Evolutionary conservation across 2,797 vertebrate species (phyloP).

Genomic region (Lophotriccus pileatus): DNA sequence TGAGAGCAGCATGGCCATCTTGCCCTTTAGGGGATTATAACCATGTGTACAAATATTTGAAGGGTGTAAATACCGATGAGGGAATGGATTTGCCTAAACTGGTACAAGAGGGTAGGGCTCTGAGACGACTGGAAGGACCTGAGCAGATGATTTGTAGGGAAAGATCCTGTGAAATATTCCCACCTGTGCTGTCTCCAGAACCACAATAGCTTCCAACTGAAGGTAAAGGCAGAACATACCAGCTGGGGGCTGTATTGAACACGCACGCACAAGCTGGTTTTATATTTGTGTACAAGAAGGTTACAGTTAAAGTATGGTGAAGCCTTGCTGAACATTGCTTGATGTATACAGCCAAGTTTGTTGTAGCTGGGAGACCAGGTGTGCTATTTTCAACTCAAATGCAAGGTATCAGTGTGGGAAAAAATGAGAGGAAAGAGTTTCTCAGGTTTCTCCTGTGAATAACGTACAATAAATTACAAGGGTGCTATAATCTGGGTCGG

Average conservation of each 20-base stretch:
- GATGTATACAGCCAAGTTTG: not conserved
- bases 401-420: not conserved
- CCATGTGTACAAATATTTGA: not conserved
- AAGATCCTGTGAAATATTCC: not conserved
- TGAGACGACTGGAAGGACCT: not conserved
- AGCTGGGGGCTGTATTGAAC: not conserved
- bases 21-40: not conserved
- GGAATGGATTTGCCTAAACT: not conserved
- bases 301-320: not conserved
- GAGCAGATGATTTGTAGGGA: not conserved
- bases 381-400: not conserved
- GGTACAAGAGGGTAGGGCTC: not conserved
- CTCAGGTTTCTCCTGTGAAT: not conserved
- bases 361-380: not conserved
- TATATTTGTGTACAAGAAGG: not conserved
- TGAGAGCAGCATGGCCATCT: not conserved
- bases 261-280: not conserved
- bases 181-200: not conserved
- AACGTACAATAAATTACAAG: not conserved
- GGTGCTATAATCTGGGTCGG: not conserved
- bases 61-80: not conserved
- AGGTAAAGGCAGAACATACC: slow-evolving; percentile 15
- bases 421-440: not conserved
- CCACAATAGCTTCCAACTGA: not conserved
- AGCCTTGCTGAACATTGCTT: not conserved